Evolutionary conservation across 2,888 invertebrate species (phyloP).

Genomic region (Aelia acuminata): DNA sequence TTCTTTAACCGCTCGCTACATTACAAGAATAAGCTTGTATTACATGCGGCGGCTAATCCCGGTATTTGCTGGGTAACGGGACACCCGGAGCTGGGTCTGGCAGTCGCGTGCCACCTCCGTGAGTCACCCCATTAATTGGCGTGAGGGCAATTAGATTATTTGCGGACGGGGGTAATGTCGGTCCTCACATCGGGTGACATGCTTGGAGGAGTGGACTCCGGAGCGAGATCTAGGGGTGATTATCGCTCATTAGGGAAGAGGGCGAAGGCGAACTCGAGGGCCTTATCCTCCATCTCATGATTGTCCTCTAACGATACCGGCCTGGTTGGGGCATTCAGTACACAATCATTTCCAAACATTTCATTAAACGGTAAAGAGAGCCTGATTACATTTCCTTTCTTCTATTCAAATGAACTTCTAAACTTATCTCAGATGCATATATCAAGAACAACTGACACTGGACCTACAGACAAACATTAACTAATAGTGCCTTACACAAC

Average conservation of each 20-base stretch:
- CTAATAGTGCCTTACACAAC: no score
- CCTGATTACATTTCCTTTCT: background rate
- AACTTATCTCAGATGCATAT: background rate
- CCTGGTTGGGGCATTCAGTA: background rate
- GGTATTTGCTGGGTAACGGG: constrained; percentile 38
- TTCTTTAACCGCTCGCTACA: constrained; percentile 21
- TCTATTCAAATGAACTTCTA: background rate
- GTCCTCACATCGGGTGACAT: background rate
- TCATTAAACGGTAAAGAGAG: background rate
- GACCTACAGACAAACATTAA: no score
- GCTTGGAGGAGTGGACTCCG: background rate
- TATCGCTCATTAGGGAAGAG: background rate
- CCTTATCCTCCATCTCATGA: background rate
- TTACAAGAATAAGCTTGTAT: constrained; percentile 50
- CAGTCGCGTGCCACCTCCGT: constrained; percentile 42
- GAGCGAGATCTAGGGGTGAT: background rate
- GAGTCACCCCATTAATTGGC: constrained; percentile 52
- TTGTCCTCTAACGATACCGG: constrained; percentile 1
- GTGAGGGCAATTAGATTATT: constrained; percentile 54
- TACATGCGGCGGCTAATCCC: constrained; percentile 48
- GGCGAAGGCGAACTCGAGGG: background rate
- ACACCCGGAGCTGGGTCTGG: constrained; percentile 34
- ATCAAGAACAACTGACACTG: background rate
- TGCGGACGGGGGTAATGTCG: constrained; percentile 30
- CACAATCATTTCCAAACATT: background rate